phyloP scores from a whole-genome alignment of 64 coral and sea anemone genomes.

The Stichodactyla mertensii region DNA sequence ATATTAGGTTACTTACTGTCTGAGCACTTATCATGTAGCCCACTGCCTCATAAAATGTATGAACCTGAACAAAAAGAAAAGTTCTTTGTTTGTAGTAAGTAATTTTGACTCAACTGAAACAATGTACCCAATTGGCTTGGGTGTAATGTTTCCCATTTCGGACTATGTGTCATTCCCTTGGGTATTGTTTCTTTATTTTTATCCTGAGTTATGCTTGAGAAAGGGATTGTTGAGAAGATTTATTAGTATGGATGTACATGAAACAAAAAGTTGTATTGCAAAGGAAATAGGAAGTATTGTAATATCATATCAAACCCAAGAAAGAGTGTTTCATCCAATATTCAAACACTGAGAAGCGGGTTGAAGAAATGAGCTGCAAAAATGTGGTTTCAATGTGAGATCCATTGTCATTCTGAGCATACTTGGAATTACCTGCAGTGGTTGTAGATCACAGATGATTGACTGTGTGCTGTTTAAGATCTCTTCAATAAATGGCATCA shows the following conservation, averaged over 20 bases:
- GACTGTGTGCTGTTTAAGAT: conserved; percentile 96
- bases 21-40: conserved; percentile 99
- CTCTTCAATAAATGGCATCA: conserved; percentile 99
- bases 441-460: conserved; percentile 96
- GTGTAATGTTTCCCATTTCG: too few relatives aligned
- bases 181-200: too few relatives aligned
- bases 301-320: not conserved
- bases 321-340: not conserved
- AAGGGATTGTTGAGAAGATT: too few relatives aligned
- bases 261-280: too few relatives aligned
- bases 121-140: too few relatives aligned
- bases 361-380: not conserved
- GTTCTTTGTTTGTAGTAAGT: not conserved
- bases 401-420: too few relatives aligned
- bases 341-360: not conserved
- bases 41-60: conserved; percentile 99
- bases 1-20: conserved; percentile 51
- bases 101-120: not conserved
- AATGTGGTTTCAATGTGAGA: too few relatives aligned
- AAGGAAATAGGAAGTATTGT: too few relatives aligned
- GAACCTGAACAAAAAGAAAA: conserved; percentile 52
- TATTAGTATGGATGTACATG: too few relatives aligned
- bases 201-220: too few relatives aligned
- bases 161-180: too few relatives aligned
- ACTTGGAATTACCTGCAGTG: conserved; percentile 62